Evolutionary conservation across 2,888 invertebrate genomes (phyloP).

Genomic region (Tribolium freemani): DNA sequence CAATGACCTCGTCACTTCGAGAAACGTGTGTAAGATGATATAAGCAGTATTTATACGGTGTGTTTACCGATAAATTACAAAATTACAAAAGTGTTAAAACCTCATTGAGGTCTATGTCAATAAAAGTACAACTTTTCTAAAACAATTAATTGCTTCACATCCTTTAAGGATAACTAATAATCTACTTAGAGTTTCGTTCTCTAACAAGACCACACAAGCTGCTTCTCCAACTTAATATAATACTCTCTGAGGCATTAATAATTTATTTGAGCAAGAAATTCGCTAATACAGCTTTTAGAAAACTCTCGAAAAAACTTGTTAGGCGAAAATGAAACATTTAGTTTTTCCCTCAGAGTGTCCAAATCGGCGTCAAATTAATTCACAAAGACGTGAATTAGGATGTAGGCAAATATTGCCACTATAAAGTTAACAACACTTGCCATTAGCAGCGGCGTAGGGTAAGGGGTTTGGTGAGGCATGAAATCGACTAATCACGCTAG

Average conservation of each 20-base stretch:
- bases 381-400: conserved; percentile 41
- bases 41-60: not conserved
- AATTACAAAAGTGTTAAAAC: not conserved
- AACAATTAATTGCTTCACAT: not conserved
- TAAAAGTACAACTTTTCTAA: not conserved
- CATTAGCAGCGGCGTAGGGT: conserved; percentile 26
- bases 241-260: conserved; percentile 17
- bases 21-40: not conserved
- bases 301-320: not conserved
- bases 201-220: not conserved
- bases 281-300: not conserved
- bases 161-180: conserved; percentile 3
- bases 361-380: conserved; percentile 16
- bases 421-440: conserved; percentile 44
- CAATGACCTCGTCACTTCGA: not conserved
- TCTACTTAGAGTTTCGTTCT: conserved; percentile 3
- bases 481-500: conserved; percentile 48
- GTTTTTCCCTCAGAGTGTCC: too few relatives aligned
- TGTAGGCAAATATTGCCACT: conserved; percentile 41
- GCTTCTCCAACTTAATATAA: conserved; percentile 16
- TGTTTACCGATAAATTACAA: not conserved
- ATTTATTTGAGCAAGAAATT: conserved; percentile 4
- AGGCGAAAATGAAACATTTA: not conserved
- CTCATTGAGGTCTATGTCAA: not conserved
- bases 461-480: conserved; percentile 45